Base-by-base conservation (phyloP, 2,888 invertebrate genomes). In the Miltochrista miniata region DNA sequence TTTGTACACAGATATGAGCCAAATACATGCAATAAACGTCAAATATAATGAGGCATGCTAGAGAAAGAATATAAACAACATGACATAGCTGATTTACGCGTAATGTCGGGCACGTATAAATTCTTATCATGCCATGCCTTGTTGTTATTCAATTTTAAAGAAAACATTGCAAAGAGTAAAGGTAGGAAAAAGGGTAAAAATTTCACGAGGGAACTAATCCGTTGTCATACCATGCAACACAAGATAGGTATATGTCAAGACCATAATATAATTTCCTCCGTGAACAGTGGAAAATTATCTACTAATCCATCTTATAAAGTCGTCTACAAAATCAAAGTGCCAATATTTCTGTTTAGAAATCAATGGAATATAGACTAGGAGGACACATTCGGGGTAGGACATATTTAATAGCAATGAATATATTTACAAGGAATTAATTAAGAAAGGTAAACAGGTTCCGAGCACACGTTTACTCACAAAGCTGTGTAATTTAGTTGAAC, bases 101-200 rank as follows among this genome's bases (percentile, higher is more conserved):
- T 30, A 10, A 31, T 13, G 48, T 44, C 48, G 48, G 59, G 52
- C 59, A 63, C 56, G 62, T 53, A 68, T 43, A 55, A 59, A 61
- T 68, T 64, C 8, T 10, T 70, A 74, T 54, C 61, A 68, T 76
- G 83, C 79, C 66, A 72, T 74, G 75, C 76, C 68, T 61, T 78
- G 73, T 75, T 77, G 74, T 80, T 72, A 58, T 61, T 64, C 63
- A 60, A 67, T 68, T 35, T 61, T 57, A 79, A 81, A 79, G 91
- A 90, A 91, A 91, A 91, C 91, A 91, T 90, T 91, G 91, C 91
- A 91, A 90, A 91, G 90, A 88, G 82, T 77, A 76, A 74, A 74
- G 64, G 74, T 62, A 70, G 56, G 59, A 72, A 73, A 75, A 71
- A 68, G 18, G 56, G 48, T 31, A 59, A 67, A 44, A 51, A 55